Conservation (phyloP, 2,113 vertebrate species). For the Psittacula cyanocephala region DNA sequence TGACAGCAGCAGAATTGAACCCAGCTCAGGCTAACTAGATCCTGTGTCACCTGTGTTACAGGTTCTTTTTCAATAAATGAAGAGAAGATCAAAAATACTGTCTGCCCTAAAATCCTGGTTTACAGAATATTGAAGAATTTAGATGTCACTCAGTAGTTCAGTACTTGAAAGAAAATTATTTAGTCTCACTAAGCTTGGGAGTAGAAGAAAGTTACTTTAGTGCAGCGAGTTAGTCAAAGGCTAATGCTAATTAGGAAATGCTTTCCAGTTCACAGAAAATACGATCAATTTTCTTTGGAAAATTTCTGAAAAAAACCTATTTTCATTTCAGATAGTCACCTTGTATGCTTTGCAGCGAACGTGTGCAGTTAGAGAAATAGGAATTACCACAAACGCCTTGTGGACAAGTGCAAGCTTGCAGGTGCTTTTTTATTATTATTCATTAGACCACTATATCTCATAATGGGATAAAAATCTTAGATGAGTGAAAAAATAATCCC, state of each 20-base stretch:
- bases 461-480: background rate
- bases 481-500: background rate
- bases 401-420: background rate
- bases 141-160: constrained; percentile 32
- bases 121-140: constrained; percentile 37
- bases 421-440: background rate
- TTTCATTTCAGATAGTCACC: background rate
- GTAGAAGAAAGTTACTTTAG: background rate
- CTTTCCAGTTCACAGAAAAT: constrained; percentile 13
- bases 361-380: background rate
- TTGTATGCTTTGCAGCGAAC: background rate
- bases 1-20: background rate
- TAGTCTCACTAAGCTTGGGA: constrained; percentile 29
- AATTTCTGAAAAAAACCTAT: background rate
- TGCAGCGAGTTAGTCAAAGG: background rate
- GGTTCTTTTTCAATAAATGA: constrained; percentile 33
- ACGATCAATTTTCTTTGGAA: background rate
- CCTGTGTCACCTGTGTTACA: background rate
- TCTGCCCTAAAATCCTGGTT: constrained; percentile 52
- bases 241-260: constrained; percentile 24
- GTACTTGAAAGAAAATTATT: constrained; percentile 58
- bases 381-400: background rate
- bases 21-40: background rate
- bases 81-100: constrained; percentile 56
- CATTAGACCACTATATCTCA: background rate